phyloP scores from a whole-genome alignment of 1,140 invertebrate species.

The Drosophila kikkawai region DNA sequence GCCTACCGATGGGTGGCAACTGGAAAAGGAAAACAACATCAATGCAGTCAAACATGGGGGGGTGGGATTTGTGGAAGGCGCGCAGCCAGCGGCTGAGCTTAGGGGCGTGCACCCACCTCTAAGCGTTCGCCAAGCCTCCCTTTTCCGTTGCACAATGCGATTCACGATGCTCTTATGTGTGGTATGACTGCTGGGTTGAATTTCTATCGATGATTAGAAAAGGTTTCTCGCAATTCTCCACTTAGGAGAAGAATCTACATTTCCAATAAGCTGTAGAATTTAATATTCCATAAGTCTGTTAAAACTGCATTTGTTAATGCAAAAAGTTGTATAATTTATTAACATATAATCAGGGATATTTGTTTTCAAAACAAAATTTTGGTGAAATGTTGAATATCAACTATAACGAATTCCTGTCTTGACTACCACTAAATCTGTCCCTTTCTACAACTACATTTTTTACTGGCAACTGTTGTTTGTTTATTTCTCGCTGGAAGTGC shows the following conservation, averaged over 20 bases:
- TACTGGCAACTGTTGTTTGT: constrained; percentile 51
- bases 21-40: constrained; percentile 56
- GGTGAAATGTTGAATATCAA: neutral
- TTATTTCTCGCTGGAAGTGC: constrained; percentile 46
- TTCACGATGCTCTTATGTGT: constrained; percentile 10
- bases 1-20: constrained; percentile 43
- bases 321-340: neutral
- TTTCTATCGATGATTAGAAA: constrained; percentile 6
- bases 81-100: constrained; percentile 3
- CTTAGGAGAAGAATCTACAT: neutral
- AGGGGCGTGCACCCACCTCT: constrained; percentile 10
- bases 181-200: neutral
- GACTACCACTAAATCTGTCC: neutral
- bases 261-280: neutral
- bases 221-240: neutral
- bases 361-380: neutral
- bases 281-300: neutral
- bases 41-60: constrained; percentile 40
- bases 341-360: no score
- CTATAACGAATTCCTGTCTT: neutral
- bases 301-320: neutral
- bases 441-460: constrained; percentile 19
- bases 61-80: neutral
- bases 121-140: constrained; percentile 10
- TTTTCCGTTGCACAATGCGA: constrained; percentile 2